Percentiles rank a stretch among this genome's conserved stretches.
Conservation (phyloP, 2,888 invertebrate genomes). For the Chelonus formosanus region DNA sequence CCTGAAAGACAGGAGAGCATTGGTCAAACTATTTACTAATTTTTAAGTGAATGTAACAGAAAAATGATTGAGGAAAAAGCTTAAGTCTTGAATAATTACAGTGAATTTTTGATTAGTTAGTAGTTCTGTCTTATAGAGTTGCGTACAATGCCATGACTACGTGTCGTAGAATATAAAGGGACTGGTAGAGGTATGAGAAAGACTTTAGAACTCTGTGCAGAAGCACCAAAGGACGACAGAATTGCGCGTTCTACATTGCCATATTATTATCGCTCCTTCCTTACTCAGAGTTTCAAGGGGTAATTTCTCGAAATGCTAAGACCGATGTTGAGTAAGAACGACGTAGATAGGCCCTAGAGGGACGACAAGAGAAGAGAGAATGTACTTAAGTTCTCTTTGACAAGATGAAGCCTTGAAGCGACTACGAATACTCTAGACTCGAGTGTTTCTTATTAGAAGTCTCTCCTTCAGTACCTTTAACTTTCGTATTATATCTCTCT, state of each 20-base stretch:
- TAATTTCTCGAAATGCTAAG: constrained; percentile 50
- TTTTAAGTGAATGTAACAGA: too few relatives aligned
- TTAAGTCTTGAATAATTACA: too few relatives aligned
- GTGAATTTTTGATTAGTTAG: too few relatives aligned
- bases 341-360: constrained; percentile 17
- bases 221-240: constrained; percentile 41
- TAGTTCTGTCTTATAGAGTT: too few relatives aligned
- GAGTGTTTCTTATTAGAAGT: constrained; percentile 14
- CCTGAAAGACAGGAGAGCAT: too few relatives aligned
- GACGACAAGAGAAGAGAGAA: constrained; percentile 6
- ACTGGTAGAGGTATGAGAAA: constrained; percentile 14
- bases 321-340: constrained; percentile 30
- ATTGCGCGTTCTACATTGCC: constrained; percentile 50
- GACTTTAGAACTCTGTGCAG: constrained; percentile 10
- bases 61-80: too few relatives aligned
- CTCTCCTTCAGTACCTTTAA: too few relatives aligned
- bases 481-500: not conserved
- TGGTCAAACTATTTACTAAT: too few relatives aligned
- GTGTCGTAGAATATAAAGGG: constrained; percentile 1
- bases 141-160: constrained; percentile 5
- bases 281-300: constrained; percentile 45
- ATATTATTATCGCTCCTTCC: constrained; percentile 52
- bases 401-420: constrained; percentile 32
- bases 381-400: constrained; percentile 37
- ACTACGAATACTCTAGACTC: constrained; percentile 21